Evolutionary conservation across 2,888 invertebrate genomes (phyloP).

Genomic region (Gymnoscelis rufifasciata): DNA sequence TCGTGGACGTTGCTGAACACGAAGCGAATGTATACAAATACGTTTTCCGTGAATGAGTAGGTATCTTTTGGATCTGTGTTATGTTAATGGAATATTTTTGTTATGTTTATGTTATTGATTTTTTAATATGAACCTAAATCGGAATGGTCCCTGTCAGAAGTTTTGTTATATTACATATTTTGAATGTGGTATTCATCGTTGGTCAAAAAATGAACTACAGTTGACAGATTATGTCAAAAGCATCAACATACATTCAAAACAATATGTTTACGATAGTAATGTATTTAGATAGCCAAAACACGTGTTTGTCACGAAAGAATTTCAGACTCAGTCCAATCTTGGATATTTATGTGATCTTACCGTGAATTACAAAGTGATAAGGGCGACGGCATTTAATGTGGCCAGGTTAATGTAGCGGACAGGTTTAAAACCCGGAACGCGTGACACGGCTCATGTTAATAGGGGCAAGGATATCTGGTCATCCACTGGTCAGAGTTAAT

Average conservation of each 20-base stretch:
- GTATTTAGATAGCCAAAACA: too few species aligned
- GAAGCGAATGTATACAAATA: neutral
- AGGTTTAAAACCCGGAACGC: constrained; percentile 52
- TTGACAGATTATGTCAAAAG: too few species aligned
- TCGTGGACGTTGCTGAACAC: constrained; percentile 8
- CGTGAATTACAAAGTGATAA: constrained; percentile 39
- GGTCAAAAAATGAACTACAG: too few species aligned
- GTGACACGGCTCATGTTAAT: constrained; percentile 65
- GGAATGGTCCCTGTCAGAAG: too few species aligned
- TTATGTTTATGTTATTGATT: too few species aligned
- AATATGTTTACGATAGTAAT: too few species aligned
- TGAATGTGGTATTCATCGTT: too few species aligned
- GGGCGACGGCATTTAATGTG: constrained; percentile 25
- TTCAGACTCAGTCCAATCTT: neutral
- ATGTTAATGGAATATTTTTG: neutral
- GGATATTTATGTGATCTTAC: constrained; percentile 7
- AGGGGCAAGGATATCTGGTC: constrained; percentile 66
- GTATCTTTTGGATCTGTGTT: neutral
- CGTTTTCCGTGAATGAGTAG: neutral
- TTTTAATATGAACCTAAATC: too few species aligned
- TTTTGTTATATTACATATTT: too few species aligned
- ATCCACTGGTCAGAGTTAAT: constrained; percentile 73
- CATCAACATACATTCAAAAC: too few species aligned
- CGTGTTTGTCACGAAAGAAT: too few species aligned
- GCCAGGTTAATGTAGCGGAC: constrained; percentile 41